These are phyloP conservation scores for Stenopsyche tienmushanensis DNA, from an alignment of 1,140 invertebrate species.

Conservation along the genomic window DNA sequence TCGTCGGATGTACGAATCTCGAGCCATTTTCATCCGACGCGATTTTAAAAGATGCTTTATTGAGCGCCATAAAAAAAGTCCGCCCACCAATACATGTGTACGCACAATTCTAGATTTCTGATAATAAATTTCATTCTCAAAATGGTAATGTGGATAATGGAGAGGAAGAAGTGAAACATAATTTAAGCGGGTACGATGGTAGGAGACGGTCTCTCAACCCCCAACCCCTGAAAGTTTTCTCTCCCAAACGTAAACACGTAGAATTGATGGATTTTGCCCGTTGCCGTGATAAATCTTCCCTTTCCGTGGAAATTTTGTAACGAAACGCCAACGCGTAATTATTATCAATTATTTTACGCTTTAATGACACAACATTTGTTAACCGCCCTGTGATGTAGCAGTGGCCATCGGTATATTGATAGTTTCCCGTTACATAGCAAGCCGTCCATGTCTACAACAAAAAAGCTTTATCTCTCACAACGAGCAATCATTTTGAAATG, in stretches of 20 bases:
- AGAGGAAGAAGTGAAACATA: background rate
- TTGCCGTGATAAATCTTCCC: constrained; percentile 21
- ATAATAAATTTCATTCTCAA: background rate
- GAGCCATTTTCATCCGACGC: background rate
- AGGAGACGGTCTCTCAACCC: background rate
- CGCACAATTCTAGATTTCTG: background rate
- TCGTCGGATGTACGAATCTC: background rate
- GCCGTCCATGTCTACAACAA: too few relatives aligned
- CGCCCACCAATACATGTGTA: constrained; percentile 3
- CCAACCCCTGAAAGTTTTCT: background rate
- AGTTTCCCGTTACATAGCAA: too few relatives aligned
- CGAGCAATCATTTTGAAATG: too few relatives aligned
- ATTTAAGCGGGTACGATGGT: background rate
- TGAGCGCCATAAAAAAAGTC: background rate
- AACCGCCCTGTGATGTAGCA: constrained; percentile 6
- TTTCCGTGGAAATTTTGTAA: constrained; percentile 20
- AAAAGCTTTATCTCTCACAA: too few relatives aligned
- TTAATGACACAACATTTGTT: constrained; percentile 12
- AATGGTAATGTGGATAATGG: background rate
- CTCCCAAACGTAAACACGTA: constrained; percentile 17
- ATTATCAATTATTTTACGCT: constrained; percentile 21
- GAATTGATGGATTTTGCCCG: constrained; percentile 20
- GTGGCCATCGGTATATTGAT: background rate
- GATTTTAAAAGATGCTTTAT: background rate
- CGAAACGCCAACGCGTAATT: constrained; percentile 9